Conservation (phyloP, 2,888 invertebrate genomes). For the Habroteleia sp. region DNA sequence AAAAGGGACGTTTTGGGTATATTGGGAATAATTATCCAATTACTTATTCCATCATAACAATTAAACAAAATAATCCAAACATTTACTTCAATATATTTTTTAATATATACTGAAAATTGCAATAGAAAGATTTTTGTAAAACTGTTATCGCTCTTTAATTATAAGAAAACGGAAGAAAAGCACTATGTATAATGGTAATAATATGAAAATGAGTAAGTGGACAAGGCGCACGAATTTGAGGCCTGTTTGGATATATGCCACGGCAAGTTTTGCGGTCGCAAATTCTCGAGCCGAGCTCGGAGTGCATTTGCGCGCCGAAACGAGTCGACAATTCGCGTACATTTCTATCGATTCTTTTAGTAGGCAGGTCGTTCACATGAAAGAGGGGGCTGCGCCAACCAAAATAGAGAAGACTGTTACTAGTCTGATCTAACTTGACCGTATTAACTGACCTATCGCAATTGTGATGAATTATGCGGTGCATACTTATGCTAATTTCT, state of each 20-base stretch:
- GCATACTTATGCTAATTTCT: slow-evolving; percentile 17
- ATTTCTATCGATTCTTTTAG: slow-evolving; percentile 75
- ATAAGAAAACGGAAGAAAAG: no score
- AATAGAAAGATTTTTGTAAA: no score
- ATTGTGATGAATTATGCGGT: slow-evolving; percentile 30
- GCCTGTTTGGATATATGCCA: slow-evolving; percentile 43
- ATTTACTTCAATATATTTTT: no score
- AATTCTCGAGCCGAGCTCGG: slow-evolving; percentile 37
- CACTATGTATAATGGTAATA: no score
- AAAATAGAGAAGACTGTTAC: slow-evolving; percentile 44
- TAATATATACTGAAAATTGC: no score
- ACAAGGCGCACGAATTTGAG: slow-evolving; percentile 15
- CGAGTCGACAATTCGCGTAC: slow-evolving; percentile 66
- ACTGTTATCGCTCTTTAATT: no score
- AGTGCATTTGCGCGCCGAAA: slow-evolving; percentile 69
- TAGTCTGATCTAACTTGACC: slow-evolving; percentile 16
- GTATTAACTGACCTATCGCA: slow-evolving; percentile 43
- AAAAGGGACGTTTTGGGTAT: no score
- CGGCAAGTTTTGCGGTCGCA: slow-evolving; percentile 6
- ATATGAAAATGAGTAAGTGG: slow-evolving; percentile 17
- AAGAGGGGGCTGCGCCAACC: slow-evolving; percentile 49
- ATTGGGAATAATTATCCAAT: no score
- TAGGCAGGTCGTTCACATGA: slow-evolving; percentile 74
- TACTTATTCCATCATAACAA: no score
- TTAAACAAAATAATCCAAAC: no score